Base-by-base conservation (phyloP, 92 coral and sea anemone species). In the Zoanthus sansibaricus region DNA sequence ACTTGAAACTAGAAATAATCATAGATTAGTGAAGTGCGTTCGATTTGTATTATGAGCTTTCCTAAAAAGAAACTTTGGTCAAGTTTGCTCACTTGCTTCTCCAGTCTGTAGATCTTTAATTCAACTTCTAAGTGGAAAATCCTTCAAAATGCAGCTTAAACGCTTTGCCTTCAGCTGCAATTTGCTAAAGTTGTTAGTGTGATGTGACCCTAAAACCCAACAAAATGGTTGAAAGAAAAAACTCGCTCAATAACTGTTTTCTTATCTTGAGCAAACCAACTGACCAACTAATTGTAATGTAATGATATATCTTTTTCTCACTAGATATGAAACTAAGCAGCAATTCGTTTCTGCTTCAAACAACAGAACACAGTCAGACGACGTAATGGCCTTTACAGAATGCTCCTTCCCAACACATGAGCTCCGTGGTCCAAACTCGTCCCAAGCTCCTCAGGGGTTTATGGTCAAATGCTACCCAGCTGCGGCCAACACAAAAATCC, bases 401-500 rank as follows among this genome's bases (percentile, higher is more conserved):
- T 51, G 75, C 6, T 80, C 74, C 32, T 80, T 70, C 18, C 62
- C 37, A 32, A 8, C 62, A 1, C 58, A 80, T 47, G 73, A 80
- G 55, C 18, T 18, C 56, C 85, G 47, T 37, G 18, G 46, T n/a
- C 72, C 61, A 4, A 46, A 80, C 75, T 47, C 75, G 59, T 64
- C 33, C 37, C 85, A 80, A 46, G 18, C 52, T 14, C 73, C 74
- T 11, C 71, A 80, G 46, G 85, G 85, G 45, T 48, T 64, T 25
- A 33, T 66, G 47, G 51, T 80, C 11, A 80, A 80, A 30, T 25
- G 85, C 47, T 47, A 46, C 85, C 7, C 75, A 67, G 52, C 74
- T 66, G 62, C 59, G 12, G 25, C 84, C 73, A 79, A 25, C 46
- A 46, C 47, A n/a, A 80, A 80, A 32, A 31, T 1, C 20, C 75